Evolutionary conservation across 2,113 vertebrate genomes (phyloP).

Genomic region (Sisor rabdophorus): DNA sequence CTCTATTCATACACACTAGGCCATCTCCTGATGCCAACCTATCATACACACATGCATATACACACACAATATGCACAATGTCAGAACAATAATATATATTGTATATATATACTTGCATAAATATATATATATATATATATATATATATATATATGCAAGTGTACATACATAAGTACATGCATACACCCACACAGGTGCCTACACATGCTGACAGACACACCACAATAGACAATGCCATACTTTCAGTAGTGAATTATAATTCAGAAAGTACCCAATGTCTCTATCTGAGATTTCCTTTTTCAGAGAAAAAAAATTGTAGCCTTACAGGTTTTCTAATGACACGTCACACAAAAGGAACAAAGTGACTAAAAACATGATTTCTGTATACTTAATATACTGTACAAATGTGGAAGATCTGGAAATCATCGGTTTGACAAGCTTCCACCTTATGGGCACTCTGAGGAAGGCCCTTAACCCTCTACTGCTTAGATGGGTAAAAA

Average conservation of each 20-base stretch:
- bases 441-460: no score
- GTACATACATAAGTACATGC: slow-evolving; percentile 2
- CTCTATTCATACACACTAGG: slow-evolving; percentile 54
- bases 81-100: not conserved
- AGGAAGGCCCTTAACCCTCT: no score
- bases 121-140: no score
- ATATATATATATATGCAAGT: slow-evolving; percentile 15
- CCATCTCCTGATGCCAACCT: slow-evolving; percentile 34
- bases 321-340: no score
- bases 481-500: no score
- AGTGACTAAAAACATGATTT: no score
- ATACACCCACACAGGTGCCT: slow-evolving; percentile 18
- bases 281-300: not conserved
- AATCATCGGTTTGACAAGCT: no score
- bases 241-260: slow-evolving; percentile 6
- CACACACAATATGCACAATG: slow-evolving; percentile 4
- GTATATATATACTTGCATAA: slow-evolving; percentile 1
- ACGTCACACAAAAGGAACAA: no score
- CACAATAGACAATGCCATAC: slow-evolving; percentile 5
- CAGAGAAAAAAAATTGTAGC: no score
- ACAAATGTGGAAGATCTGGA: no score
- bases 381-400: no score
- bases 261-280: slow-evolving; percentile 11
- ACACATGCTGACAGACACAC: slow-evolving; percentile 22
- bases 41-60: slow-evolving; percentile 41